phyloP scores from a whole-genome alignment of 2,888 invertebrate species.

The Leptinotarsa tumamoca region DNA sequence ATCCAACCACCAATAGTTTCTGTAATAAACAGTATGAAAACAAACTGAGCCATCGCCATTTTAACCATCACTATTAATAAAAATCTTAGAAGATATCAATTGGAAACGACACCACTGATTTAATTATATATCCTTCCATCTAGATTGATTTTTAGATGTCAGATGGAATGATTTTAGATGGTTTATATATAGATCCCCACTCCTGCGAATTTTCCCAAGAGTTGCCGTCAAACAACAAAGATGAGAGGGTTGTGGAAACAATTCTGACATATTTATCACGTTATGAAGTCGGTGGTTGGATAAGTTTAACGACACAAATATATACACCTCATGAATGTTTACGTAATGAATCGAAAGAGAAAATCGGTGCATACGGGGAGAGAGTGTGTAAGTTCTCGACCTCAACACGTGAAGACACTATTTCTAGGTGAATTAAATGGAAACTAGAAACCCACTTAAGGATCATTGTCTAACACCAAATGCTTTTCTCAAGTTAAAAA shows the following conservation, averaged over 20 bases:
- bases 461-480: no score
- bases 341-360: not conserved
- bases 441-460: no score
- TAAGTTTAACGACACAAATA: constrained; percentile 5
- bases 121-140: not conserved
- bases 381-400: not conserved
- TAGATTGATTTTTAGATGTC: not conserved
- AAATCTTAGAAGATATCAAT: not conserved
- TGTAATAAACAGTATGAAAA: not conserved
- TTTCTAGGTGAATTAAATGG: not conserved
- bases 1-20: constrained; percentile 16
- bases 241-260: constrained; percentile 15
- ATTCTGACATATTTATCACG: constrained; percentile 17
- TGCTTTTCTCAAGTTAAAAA: no score
- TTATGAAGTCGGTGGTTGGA: constrained; percentile 6
- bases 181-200: constrained; percentile 27
- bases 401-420: not conserved
- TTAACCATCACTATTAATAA: not conserved
- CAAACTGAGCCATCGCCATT: constrained; percentile 5
- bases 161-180: constrained; percentile 8
- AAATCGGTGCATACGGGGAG: constrained; percentile 11
- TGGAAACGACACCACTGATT: not conserved
- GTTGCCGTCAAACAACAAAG: constrained; percentile 10
- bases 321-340: not conserved
- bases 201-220: constrained; percentile 6